Evolutionary conservation across 1,140 invertebrate species (phyloP).

Genomic region (Hylaeus anthracinus): DNA sequence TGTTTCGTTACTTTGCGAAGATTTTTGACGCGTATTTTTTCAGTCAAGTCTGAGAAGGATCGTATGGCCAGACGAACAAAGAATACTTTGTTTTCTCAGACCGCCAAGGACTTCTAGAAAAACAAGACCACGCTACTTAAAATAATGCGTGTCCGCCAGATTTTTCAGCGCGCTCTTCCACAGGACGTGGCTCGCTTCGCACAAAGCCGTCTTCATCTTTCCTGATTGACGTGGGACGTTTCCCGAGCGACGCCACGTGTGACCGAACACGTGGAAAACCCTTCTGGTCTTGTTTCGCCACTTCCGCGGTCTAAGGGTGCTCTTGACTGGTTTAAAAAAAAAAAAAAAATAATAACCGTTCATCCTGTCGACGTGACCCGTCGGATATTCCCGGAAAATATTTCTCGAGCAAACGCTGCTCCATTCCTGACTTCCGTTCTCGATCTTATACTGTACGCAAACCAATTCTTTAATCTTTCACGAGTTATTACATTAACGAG

Average conservation of each 20-base stretch:
- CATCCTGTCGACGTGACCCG: not conserved
- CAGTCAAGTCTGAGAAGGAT: not conserved
- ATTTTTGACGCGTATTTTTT: not conserved
- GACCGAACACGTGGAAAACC: slow-evolving; percentile 3
- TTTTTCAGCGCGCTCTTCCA: not conserved
- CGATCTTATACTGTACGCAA: too few relatives aligned
- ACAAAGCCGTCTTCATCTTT: slow-evolving; percentile 11
- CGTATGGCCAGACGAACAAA: not conserved
- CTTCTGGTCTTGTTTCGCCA: slow-evolving; percentile 26
- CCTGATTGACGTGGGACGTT: slow-evolving; percentile 35
- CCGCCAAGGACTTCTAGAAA: slow-evolving; percentile 29
- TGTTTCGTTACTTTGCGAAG: not conserved
- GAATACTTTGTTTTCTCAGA: slow-evolving; percentile 35
- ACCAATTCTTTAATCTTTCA: too few relatives aligned
- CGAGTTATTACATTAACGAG: too few relatives aligned
- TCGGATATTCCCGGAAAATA: slow-evolving; percentile 7
- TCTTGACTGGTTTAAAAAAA: slow-evolving; percentile 1
- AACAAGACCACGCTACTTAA: slow-evolving; percentile 17
- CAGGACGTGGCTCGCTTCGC: slow-evolving; percentile 6
- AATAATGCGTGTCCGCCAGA: slow-evolving; percentile 41
- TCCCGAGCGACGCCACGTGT: slow-evolving; percentile 1
- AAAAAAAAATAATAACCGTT: slow-evolving; percentile 1
- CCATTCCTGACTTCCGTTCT: not conserved
- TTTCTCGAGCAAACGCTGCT: not conserved
- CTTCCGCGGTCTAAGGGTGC: not conserved